A percentile compares a stretch with the other conserved stretches of the same genome.
These are phyloP conservation scores for Lepeophtheirus salmonis DNA, from an alignment of 1,140 invertebrate species.

Conservation along the genomic window DNA sequence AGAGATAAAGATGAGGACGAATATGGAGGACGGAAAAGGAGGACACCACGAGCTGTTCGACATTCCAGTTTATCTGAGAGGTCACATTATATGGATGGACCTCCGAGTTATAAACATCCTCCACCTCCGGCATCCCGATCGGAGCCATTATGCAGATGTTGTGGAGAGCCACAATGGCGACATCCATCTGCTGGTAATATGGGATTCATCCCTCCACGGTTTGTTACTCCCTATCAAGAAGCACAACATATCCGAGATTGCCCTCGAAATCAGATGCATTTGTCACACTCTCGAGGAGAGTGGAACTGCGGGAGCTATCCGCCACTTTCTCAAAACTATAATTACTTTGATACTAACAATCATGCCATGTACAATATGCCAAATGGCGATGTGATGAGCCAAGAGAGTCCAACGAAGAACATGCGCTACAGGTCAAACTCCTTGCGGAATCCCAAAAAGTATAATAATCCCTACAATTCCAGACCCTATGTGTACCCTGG, in stretches of 20 bases:
- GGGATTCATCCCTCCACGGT: background rate
- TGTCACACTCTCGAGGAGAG: no score
- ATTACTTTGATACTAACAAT: no score
- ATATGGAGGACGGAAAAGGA: background rate
- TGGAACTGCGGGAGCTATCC: background rate
- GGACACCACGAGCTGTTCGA: background rate
- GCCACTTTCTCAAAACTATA: no score
- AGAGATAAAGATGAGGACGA: conserved; percentile 4
- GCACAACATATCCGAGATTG: background rate
- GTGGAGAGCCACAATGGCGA: background rate
- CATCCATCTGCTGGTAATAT: background rate
- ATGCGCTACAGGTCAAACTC: background rate
- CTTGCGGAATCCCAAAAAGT: background rate
- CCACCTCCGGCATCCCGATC: background rate
- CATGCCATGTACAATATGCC: no score
- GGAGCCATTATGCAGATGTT: background rate
- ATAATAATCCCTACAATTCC: no score
- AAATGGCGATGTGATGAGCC: background rate
- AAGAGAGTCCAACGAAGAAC: no score
- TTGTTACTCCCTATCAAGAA: background rate
- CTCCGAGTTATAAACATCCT: background rate
- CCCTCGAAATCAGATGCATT: background rate
- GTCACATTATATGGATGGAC: background rate
- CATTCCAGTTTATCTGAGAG: background rate
- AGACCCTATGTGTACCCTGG: background rate